Evolutionary conservation across 2,113 vertebrate species (phyloP), one percentile per base, ranked within the genome.

Genomic region (Tretioscincus oriximinensis): DNA sequence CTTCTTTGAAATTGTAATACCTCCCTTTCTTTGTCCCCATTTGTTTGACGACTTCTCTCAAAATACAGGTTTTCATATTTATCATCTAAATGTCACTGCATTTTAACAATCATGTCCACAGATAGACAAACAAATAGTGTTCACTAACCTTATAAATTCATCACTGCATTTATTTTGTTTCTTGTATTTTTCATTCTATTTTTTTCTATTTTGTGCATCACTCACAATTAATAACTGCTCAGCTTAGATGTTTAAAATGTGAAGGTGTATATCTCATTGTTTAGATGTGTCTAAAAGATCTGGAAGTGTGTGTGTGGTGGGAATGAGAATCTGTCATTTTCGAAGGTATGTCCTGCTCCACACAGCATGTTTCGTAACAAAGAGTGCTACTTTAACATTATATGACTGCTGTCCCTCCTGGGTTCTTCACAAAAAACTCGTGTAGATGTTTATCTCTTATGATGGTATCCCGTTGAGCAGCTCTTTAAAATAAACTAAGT

Each of bases 371-470:
- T 49, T 45, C 64, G 72, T 22, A 12, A 0, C 0, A 8, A 22
- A 0, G 0, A 67, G 7, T 0, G 70, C 14, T 65, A 4, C 35
- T n/a, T 63, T 78, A 85, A 80, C 0, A 0, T 0, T 0, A 2
- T 71, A 41, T 73, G 70, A 84, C 63, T 82, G 41, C 64, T 79
- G 49, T 71, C 28, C 49, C 31, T 78, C 22, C 1, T 76, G 73
- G 14, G 31, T 35, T n/a, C 10, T 1, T 74, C 18, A 28, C 7
- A 54, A 63, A 76, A 84, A 72, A 22, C 7, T 76, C 4, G 21
- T 41, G 58, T 16, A 74, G 18, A 31, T 65, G 60, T 84, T 79
- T 81, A 10, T 68, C 21, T n/a, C 7, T 49, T n/a, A 77, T 12
- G 18, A 87, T 41, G 31, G 73, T 78, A 54, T 84, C n/a, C 45